Conservation (phyloP, 1,140 invertebrate genomes). For the Saccostrea glomerata region DNA sequence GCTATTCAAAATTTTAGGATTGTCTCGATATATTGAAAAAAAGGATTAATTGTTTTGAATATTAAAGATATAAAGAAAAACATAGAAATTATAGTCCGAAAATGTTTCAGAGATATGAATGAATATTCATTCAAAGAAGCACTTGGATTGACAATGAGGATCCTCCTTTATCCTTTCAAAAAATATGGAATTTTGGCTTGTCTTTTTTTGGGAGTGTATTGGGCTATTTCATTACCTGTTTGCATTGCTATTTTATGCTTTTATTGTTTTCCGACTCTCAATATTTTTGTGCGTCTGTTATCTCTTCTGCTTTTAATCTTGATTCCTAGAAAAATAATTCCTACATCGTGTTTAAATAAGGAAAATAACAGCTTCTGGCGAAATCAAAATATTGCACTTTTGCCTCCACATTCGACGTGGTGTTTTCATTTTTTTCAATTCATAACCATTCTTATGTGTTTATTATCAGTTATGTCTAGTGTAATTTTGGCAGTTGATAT, state of each 20-base stretch:
- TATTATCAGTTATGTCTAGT: constrained; percentile 64
- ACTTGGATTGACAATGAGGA: not conserved
- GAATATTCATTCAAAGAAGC: constrained; percentile 44
- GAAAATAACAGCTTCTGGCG: not conserved
- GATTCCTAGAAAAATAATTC: not conserved
- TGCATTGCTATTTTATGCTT: not conserved
- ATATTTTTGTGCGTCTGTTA: constrained; percentile 31
- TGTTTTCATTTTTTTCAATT: constrained; percentile 53
- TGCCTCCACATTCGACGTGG: not conserved
- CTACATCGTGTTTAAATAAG: too few relatives aligned
- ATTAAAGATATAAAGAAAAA: not conserved
- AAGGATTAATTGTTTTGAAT: constrained; percentile 43
- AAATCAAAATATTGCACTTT: not conserved
- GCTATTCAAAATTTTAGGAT: constrained; percentile 54
- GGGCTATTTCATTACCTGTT: constrained; percentile 53
- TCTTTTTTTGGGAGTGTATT: constrained; percentile 56
- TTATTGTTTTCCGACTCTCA: constrained; percentile 42
- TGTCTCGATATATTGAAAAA: not conserved
- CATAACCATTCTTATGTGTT: constrained; percentile 55
- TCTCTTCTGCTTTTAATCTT: constrained; percentile 44
- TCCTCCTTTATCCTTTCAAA: constrained; percentile 45
- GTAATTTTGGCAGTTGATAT: constrained; percentile 67
- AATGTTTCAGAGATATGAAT: constrained; percentile 64
- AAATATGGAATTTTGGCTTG: constrained; percentile 60
- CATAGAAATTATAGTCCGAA: constrained; percentile 53